phyloP scores from a whole-genome alignment of 2,888 invertebrate genomes.

The Pachycephus smyrnensis region DNA sequence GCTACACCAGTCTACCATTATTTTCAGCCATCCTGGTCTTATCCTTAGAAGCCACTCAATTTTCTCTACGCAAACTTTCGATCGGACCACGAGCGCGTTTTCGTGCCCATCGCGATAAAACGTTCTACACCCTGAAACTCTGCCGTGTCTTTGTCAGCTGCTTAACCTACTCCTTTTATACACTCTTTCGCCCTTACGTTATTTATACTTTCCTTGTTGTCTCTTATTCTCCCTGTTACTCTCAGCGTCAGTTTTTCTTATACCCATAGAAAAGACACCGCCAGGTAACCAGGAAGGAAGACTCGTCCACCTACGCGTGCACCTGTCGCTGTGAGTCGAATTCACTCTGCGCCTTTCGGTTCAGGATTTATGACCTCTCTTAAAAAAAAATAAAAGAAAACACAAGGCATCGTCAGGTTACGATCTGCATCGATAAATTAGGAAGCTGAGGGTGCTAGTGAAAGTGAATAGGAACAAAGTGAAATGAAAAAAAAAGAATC shows the following conservation, averaged over 20 bases:
- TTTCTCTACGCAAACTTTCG: neutral
- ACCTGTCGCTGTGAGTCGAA: slow-evolving; percentile 5
- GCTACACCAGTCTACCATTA: neutral
- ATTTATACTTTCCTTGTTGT: neutral
- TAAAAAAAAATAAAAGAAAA: neutral
- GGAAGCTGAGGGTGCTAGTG: neutral
- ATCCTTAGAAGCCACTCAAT: neutral
- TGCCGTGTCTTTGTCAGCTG: neutral
- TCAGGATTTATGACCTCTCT: neutral
- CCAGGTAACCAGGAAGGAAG: neutral
- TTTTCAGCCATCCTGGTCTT: neutral
- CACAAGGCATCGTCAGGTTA: neutral
- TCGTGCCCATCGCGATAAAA: neutral
- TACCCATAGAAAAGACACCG: neutral
- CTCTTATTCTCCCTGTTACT: neutral
- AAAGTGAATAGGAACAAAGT: neutral
- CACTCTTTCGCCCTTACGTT: neutral
- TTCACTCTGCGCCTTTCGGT: neutral
- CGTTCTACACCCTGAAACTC: neutral
- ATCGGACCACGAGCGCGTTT: neutral
- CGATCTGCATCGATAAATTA: slow-evolving; percentile 3
- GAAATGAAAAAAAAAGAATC: neutral
- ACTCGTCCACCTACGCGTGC: slow-evolving; percentile 2
- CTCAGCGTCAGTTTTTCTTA: neutral
- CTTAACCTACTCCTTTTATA: neutral